Evolutionary conservation across 2,113 vertebrate species (phyloP), one percentile per base, ranked within the genome.

Genomic region (Bubalus kerabau): DNA sequence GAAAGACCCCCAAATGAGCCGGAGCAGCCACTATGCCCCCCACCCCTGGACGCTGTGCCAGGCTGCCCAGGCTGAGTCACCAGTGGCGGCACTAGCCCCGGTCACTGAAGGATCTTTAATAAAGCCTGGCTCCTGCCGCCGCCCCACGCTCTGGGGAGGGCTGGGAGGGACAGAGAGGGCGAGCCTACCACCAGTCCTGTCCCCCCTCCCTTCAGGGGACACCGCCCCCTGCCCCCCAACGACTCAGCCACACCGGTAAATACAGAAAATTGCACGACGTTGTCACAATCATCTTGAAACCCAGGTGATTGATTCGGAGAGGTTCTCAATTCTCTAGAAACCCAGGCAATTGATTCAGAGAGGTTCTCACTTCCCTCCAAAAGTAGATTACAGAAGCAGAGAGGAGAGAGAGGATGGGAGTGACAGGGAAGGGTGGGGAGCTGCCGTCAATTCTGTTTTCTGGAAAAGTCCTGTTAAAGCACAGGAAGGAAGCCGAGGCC

Each of bases 401-500:
- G 19, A 94, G 23, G 59, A 82, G 6, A 57, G 93, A 90, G n/a
- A 87, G 24, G 59, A 43, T 4, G 11, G 48, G 54, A 64, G 54
- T 15, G 52, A 32, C n/a, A 46, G 76, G 78, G 64, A 85, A 76
- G 57, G 9, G 71, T 7, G 10, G 74, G 54, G 59, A 80, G 52
- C 91, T 74, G n/a, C 7, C 15, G 2, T 48, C 50, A 36, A 21
- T 16, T 89, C 83, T 46, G 36, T 16, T 52, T 86, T 90, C 91
- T 90, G 95, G 93, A 93, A 94, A 54, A 0, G 10, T n/a, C 94
- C 93, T 36, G 52, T 21, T 1, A 40, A 48, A 46, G 46, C 84
- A 32, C 84, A 64, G 83, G 90, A 64, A 96, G 95, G 82, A 93
- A 94, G 92, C 97, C 21, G 64, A 84, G 36, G 28, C 54, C 84